phyloP scores from a whole-genome alignment of 1,140 invertebrate genomes.

The Drosophila lowei region DNA sequence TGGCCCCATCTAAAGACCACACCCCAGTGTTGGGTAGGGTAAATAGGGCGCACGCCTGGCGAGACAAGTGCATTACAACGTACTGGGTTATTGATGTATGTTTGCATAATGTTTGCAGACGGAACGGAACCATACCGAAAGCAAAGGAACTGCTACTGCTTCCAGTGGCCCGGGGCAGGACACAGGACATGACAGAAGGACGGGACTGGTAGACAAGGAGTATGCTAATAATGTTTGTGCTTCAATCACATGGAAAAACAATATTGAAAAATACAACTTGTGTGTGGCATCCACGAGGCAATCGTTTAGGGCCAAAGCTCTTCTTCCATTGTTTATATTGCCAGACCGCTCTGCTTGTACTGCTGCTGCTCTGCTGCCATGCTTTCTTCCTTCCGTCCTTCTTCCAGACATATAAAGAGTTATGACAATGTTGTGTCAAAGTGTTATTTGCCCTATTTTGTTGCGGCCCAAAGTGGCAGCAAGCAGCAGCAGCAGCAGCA shows the following conservation, averaged over 20 bases:
- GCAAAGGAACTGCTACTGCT: no score
- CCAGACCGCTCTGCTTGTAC: background rate
- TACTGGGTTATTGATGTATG: conserved; percentile 67
- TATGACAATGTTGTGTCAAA: conserved; percentile 66
- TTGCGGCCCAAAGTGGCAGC: conserved; percentile 34
- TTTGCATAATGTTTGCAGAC: conserved; percentile 45
- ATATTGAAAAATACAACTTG: conserved; percentile 71
- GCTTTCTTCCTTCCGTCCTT: background rate
- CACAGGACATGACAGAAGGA: conserved; percentile 4
- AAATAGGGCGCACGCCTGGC: conserved; percentile 30
- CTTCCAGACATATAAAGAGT: conserved; percentile 34
- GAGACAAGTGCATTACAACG: conserved; percentile 59
- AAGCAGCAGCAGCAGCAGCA: conserved; percentile 14
- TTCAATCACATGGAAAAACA: conserved; percentile 75
- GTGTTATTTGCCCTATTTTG: conserved; percentile 59
- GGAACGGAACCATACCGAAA: conserved; percentile 24
- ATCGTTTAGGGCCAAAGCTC: conserved; percentile 56
- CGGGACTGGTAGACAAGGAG: conserved; percentile 20
- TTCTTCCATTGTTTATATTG: conserved; percentile 41
- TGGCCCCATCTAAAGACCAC: background rate
- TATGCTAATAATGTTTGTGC: conserved; percentile 74
- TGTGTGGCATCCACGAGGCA: conserved; percentile 41
- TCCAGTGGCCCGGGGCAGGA: background rate
- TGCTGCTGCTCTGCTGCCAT: background rate
- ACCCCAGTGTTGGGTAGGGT: background rate